Conservation (phyloP, 2,113 vertebrate genomes). For the Lophochroa leadbeateri region DNA sequence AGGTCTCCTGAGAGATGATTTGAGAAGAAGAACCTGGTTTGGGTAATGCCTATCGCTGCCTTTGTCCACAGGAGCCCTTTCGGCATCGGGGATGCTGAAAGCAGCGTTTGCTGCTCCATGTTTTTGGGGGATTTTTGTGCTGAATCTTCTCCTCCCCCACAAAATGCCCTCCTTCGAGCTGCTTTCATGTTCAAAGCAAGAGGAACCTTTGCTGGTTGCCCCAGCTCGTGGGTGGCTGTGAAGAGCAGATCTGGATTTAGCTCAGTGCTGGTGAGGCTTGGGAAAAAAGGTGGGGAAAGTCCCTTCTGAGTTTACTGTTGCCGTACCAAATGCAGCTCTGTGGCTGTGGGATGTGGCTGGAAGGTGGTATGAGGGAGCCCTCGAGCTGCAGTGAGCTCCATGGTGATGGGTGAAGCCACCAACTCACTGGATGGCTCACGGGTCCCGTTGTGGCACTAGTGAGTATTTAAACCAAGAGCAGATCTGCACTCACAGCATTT, state of each 20-base stretch:
- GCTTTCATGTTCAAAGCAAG: conserved; percentile 16
- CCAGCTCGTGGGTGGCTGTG: background rate
- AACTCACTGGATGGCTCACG: background rate
- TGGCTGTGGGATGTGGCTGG: background rate
- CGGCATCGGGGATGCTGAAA: background rate
- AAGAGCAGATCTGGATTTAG: conserved; percentile 25
- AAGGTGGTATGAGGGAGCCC: background rate
- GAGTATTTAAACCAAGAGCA: background rate
- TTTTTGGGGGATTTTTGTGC: background rate
- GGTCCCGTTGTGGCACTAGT: rapidly evolving
- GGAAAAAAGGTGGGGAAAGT: background rate
- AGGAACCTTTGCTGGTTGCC: background rate
- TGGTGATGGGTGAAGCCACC: background rate
- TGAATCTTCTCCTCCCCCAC: background rate
- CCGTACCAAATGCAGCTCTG: background rate
- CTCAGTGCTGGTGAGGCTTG: background rate
- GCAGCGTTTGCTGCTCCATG: background rate
- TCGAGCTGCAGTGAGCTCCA: background rate
- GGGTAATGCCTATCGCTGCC: background rate
- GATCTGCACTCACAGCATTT: background rate
- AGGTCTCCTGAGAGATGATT: background rate
- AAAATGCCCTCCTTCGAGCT: background rate
- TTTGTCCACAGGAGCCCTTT: background rate
- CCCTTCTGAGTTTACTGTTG: background rate
- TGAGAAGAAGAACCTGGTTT: background rate